Evolutionary conservation across 2,113 vertebrate genomes (phyloP).

Genomic region (Anser cygnoides): DNA sequence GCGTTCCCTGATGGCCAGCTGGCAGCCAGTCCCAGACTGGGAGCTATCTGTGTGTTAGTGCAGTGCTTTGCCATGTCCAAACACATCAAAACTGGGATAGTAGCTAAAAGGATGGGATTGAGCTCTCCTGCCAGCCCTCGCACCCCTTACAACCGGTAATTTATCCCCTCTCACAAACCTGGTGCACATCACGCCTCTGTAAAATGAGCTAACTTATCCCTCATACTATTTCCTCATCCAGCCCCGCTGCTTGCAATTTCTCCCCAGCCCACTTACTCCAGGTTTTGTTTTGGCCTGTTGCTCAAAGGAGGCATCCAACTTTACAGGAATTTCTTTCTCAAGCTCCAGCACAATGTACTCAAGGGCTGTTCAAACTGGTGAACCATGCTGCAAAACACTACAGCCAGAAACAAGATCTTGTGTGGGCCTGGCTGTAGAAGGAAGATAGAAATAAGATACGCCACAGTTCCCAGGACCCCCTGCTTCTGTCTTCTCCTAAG

Average conservation of each 20-base stretch:
- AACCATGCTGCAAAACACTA: background rate
- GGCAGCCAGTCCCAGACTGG: background rate
- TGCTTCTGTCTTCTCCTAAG: background rate
- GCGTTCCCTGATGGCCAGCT: background rate
- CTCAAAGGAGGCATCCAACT: background rate
- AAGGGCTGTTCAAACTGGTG: background rate
- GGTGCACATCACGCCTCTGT: background rate
- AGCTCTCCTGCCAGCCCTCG: background rate
- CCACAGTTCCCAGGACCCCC: constrained; percentile 30
- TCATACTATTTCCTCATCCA: background rate
- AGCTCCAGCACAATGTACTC: background rate
- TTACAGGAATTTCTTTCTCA: background rate
- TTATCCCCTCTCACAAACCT: background rate
- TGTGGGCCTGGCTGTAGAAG: background rate
- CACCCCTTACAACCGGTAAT: background rate
- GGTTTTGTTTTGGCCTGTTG: constrained; percentile 19
- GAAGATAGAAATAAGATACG: background rate
- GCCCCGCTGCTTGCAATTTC: background rate
- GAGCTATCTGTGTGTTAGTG: background rate
- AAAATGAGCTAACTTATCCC: background rate
- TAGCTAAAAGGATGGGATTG: background rate
- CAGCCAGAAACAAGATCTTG: background rate
- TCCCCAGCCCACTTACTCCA: constrained; percentile 8
- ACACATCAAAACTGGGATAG: background rate
- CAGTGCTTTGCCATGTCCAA: background rate